These are phyloP conservation scores for Anas bernieri DNA, from an alignment of 2,797 vertebrate species.

Conservation along the genomic window DNA sequence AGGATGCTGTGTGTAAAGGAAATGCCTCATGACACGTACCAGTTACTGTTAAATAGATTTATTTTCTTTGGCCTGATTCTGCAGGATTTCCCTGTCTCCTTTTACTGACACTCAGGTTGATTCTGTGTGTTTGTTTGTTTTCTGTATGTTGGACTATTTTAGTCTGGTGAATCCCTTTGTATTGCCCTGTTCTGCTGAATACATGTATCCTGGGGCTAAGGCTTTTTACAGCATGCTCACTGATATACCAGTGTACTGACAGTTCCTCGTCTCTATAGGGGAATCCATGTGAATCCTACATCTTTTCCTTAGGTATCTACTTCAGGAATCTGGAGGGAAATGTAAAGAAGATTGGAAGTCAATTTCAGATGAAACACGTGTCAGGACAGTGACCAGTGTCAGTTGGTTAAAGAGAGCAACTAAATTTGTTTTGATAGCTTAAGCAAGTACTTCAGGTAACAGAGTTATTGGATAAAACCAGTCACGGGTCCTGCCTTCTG, in stretches of 20 bases:
- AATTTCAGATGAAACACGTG: neutral
- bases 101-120: neutral
- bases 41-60: neutral
- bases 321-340: neutral
- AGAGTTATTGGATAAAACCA: neutral
- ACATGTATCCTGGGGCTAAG: neutral
- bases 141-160: neutral
- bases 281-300: neutral
- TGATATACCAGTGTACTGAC: neutral
- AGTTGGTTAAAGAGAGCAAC: neutral
- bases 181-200: neutral
- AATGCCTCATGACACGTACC: neutral
- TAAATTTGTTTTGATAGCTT: neutral
- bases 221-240: neutral
- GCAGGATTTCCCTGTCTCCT: neutral
- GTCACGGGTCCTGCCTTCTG: rapidly evolving
- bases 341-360: neutral
- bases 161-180: neutral
- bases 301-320: neutral
- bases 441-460: neutral
- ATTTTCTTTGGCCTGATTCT: neutral
- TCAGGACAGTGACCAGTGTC: neutral
- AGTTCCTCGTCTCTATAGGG: neutral
- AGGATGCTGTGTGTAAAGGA: neutral
- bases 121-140: neutral